These are phyloP conservation scores for Benitochromis conjunctus DNA, from an alignment of 2,113 vertebrate species.

Conservation along the genomic window DNA sequence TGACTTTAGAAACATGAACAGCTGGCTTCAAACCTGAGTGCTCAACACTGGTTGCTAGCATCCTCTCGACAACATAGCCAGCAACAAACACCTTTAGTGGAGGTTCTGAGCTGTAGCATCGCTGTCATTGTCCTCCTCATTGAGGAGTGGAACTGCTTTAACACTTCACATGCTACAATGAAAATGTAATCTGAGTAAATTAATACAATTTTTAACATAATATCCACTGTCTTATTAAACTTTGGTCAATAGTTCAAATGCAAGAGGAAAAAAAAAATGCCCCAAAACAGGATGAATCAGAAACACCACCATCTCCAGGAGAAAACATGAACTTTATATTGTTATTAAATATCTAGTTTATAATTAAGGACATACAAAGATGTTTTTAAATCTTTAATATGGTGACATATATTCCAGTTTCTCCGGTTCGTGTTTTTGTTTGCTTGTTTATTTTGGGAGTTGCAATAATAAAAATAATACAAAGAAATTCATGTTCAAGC, in stretches of 20 bases:
- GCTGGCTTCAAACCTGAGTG: neutral
- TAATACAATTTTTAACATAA: neutral
- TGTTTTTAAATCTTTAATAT: neutral
- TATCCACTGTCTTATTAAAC: rapidly evolving
- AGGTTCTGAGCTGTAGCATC: neutral
- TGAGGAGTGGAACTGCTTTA: rapidly evolving
- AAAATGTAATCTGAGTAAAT: neutral
- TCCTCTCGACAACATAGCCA: rapidly evolving
- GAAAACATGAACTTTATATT: rapidly evolving
- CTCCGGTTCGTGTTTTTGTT: neutral
- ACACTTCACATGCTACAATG: neutral
- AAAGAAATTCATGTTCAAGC: neutral
- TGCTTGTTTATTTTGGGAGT: neutral
- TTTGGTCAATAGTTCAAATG: neutral
- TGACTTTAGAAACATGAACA: rapidly evolving
- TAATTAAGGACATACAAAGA: rapidly evolving
- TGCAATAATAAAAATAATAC: rapidly evolving
- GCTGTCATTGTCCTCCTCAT: neutral
- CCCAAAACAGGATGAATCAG: neutral
- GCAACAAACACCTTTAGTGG: neutral
- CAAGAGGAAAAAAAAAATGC: rapidly evolving
- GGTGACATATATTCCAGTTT: neutral
- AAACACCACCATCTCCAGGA: rapidly evolving
- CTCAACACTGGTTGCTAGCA: neutral
- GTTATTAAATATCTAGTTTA: neutral